Evolutionary conservation across 2,113 vertebrate species (phyloP), one percentile per base, ranked within the genome.

Genomic region (Crypturellus undulatus): DNA sequence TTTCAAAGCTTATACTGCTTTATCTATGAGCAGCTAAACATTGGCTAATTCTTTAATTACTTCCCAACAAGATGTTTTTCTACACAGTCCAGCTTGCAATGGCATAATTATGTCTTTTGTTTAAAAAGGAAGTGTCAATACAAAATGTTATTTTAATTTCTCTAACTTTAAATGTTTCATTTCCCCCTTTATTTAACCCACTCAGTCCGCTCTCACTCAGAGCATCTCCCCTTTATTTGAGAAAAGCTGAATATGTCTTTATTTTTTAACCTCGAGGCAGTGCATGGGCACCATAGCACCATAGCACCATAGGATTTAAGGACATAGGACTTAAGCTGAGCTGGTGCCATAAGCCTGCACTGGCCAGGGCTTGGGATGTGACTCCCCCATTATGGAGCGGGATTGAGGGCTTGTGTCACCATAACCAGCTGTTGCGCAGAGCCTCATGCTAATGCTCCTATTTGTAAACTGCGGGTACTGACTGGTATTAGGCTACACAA

Each of bases 31-130:
- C 93, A 95, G 79, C 80, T 96, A 76, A 96, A 92, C 32, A 51
- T 64, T 62, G 64, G 38, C 54, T 94, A 95, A 96, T 92, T 95
- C 83, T 96, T 96, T 96, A 96, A 93, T 95, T 97, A 77, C 58
- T 87, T 95, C 93, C 77, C 79, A 70, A 65, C 26, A 80, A 85
- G 83, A 84, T 80, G 59, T 42, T 96, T 89, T 94, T 79, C 77
- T 93, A 67, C 75, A n/a, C 42, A 64, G 62, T 82, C 64, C 83
- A 83, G 40, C 90, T 91, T 93, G 81, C 76, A 93, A 62, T 20
- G 60, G 68, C 71, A 85, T 94, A 90, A 93, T 94, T 87, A 65
- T 87, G 82, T 83, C 73, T 81, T 81, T 40, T 71, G 65, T 67
- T 91, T 93, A 76, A 94, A 94, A 32, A 96, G 92, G 59, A 81